A percentile compares a stretch with the other conserved stretches of the same genome.
phyloP scores from a whole-genome alignment of 2,888 invertebrate genomes.

The Cephus spinipes region DNA sequence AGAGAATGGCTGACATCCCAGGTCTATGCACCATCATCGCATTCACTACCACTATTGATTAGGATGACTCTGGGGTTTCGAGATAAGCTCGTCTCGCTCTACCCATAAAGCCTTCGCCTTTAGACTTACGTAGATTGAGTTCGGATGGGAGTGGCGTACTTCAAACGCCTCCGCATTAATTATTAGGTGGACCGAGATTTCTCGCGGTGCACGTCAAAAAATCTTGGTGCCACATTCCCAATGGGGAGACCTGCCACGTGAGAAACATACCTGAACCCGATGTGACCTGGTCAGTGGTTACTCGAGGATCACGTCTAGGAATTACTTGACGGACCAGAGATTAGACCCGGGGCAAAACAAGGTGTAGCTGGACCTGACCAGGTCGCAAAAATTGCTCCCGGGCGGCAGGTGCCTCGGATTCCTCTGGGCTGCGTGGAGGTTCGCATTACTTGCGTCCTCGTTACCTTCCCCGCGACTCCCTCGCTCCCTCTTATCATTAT shows the following conservation, averaged over 20 bases:
- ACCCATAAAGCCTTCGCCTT: constrained; percentile 33
- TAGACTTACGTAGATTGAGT: constrained; percentile 57
- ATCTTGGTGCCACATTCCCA: neutral
- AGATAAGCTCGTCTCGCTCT: constrained; percentile 48
- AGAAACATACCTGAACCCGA: neutral
- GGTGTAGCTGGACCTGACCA: neutral
- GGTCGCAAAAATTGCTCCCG: constrained; percentile 29
- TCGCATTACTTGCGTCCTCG: constrained; percentile 11
- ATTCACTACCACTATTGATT: constrained; percentile 56
- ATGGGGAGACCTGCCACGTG: neutral
- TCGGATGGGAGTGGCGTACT: constrained; percentile 60
- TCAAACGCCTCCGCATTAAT: constrained; percentile 62
- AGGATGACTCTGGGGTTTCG: constrained; percentile 57
- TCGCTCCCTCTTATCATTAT: constrained; percentile 44
- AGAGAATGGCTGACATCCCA: constrained; percentile 5
- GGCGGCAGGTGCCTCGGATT: constrained; percentile 5
- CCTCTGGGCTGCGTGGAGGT: neutral
- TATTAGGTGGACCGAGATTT: constrained; percentile 46
- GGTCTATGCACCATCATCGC: constrained; percentile 42
- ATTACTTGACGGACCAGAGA: neutral
- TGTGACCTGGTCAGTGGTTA: neutral
- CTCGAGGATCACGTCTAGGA: neutral
- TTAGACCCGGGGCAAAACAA: neutral
- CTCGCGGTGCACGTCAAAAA: constrained; percentile 33
- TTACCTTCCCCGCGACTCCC: constrained; percentile 6